Evolutionary conservation across 2,888 invertebrate species (phyloP), one percentile per base, ranked within the genome.

Genomic region (Pyrrhia umbra): DNA sequence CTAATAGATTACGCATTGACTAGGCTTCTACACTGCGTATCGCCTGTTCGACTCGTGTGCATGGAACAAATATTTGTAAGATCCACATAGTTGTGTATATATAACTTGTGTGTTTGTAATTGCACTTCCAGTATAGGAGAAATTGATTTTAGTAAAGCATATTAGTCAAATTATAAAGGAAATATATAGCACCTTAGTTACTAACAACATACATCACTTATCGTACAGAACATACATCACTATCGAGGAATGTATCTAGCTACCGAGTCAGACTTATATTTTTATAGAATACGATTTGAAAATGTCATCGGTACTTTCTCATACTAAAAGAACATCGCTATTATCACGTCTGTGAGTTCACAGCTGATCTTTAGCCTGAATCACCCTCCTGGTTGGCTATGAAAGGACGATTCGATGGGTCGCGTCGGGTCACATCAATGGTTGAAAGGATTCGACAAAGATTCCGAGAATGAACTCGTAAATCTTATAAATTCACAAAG

Each of bases 371-470:
- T 54, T 72, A 76, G 78, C 75, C 80, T 4, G 73, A 80, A 50
- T 84, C 77, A 43, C 83, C 77, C 6, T 78, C 75, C 27, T 86
- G 81, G 85, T 62, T 82, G 20, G 85, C 82, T 3, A 78, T 80
- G 54, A 83, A 81, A 59, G 79, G 80, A 23, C 66, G 79, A 6
- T 83, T 75, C 51, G 75, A 78, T 10, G 82, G 82, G 54, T 78
- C 83, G 34, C 34, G n/a, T 34, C n/a, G 34, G 42, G 66, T 74
- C 21, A 49, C 43, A 80, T 56, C 75, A 74, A 16, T 81, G 80
- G 80, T 63, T 88, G 10, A 82, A 87, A 63, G 85, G 84, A 9
- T 51, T 43, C 15, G 57, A 67, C 34, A 72, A 76, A 21, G 61
- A 68, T 34, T 73, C 82, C 0, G 74, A 76, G 39, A 75, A 66